phyloP scores from a whole-genome alignment of 2,797 vertebrate genomes.

The Sardinella longiceps region DNA sequence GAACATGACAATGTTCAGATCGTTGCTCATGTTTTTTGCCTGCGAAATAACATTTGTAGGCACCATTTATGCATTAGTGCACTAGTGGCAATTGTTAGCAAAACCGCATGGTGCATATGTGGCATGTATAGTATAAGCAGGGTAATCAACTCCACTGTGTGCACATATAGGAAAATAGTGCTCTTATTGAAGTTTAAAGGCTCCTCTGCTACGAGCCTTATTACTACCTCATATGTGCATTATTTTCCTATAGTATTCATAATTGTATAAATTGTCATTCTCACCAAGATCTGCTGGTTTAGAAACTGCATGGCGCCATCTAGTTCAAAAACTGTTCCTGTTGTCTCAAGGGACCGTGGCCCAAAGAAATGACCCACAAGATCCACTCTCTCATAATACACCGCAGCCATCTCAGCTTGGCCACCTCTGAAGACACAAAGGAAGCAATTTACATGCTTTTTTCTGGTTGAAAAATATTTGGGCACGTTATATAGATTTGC shows the following conservation, averaged over 20 bases:
- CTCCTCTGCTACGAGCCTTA: too few relatives aligned
- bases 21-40: conserved; percentile 78
- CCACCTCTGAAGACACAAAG: conserved; percentile 61
- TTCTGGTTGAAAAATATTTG: not conserved
- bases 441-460: not conserved
- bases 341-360: conserved; percentile 81
- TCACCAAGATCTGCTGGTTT: conserved; percentile 83
- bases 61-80: not conserved
- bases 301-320: conserved; percentile 81
- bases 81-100: not conserved
- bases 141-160: too few relatives aligned
- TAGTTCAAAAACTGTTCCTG: conserved; percentile 75
- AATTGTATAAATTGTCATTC: too few relatives aligned
- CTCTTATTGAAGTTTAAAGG: too few relatives aligned
- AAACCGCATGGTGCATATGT: too few relatives aligned
- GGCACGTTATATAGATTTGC: too few relatives aligned
- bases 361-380: conserved; percentile 91
- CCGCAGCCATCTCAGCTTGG: conserved; percentile 81
- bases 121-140: too few relatives aligned
- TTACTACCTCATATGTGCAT: too few relatives aligned
- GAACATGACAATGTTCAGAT: conserved; percentile 88
- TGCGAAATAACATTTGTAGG: conserved; percentile 59
- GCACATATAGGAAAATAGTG: too few relatives aligned
- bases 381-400: conserved; percentile 92
- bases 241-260: too few relatives aligned